A percentile compares a stretch with the other conserved stretches of the same genome.
These are phyloP conservation scores for Eumeta japonica DNA, from an alignment of 1,140 invertebrate species.

Conservation along the genomic window DNA sequence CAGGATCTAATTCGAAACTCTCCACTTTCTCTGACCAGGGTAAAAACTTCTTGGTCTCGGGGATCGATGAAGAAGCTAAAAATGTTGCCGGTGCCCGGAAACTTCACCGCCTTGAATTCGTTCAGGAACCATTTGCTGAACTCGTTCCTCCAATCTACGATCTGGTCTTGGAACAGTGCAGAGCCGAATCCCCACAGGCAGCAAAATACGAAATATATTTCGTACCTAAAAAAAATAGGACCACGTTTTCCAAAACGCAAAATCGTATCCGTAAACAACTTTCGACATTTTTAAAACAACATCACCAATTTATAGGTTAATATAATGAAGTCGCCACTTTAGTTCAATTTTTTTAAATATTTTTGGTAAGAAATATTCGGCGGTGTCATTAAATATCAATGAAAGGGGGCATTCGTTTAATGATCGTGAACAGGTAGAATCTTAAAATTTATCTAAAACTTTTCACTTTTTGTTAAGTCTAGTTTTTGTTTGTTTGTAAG, in stretches of 20 bases:
- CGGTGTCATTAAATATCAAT: no score
- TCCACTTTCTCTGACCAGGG: constrained; percentile 81
- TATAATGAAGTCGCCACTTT: no score
- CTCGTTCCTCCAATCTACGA: constrained; percentile 86
- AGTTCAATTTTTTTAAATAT: no score
- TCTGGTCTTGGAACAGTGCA: constrained; percentile 83
- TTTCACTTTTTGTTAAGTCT: no score
- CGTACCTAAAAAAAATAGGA: constrained; percentile 63
- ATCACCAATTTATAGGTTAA: no score
- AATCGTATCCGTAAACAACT: no score
- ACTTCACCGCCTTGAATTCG: constrained; percentile 89
- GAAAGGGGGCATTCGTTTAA: no score
- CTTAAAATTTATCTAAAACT: no score
- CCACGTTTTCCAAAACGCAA: background rate
- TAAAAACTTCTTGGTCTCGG: constrained; percentile 79
- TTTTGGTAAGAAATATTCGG: no score
- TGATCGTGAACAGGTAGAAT: no score
- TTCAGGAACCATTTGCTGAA: constrained; percentile 86
- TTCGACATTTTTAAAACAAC: no score
- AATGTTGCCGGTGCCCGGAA: constrained; percentile 77
- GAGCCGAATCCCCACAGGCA: constrained; percentile 94
- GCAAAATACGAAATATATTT: constrained; percentile 90
- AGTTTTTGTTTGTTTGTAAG: no score
- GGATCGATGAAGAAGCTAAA: constrained; percentile 91
- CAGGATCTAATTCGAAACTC: constrained; percentile 79